Conservation (phyloP, 2,113 vertebrate genomes). For the Scartelaos histophorus region DNA sequence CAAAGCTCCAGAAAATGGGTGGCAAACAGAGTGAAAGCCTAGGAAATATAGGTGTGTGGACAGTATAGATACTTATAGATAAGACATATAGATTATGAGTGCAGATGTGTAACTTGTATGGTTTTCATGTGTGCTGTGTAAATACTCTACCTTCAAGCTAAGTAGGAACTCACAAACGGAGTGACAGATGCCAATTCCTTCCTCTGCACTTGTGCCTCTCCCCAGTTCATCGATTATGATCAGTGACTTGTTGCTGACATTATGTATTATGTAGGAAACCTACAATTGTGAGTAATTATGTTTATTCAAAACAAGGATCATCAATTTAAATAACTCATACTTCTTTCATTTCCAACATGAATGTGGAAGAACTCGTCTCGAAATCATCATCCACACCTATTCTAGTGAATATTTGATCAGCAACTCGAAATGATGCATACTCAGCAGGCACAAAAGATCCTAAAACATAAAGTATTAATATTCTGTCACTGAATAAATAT, state of each 20-base stretch:
- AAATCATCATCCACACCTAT: constrained; percentile 97
- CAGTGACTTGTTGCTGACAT: constrained; percentile 88
- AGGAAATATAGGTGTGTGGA: constrained; percentile 18
- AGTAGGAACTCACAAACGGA: constrained; percentile 92
- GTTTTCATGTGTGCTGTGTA: constrained; percentile 24
- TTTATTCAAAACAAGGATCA: neutral
- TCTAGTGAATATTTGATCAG: constrained; percentile 96
- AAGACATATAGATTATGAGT: neutral
- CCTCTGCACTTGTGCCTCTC: constrained; percentile 93
- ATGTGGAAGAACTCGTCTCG: constrained; percentile 95
- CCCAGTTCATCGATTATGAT: constrained; percentile 96
- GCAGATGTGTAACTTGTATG: constrained; percentile 20
- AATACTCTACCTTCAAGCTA: constrained; percentile 83
- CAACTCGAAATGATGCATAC: constrained; percentile 88
- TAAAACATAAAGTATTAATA: constrained; percentile 57
- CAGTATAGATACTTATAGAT: no score
- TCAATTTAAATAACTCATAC: constrained; percentile 51
- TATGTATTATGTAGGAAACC: constrained; percentile 94
- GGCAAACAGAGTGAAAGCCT: constrained; percentile 95
- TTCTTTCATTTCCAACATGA: constrained; percentile 99
- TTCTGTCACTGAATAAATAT: neutral
- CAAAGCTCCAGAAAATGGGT: constrained; percentile 95
- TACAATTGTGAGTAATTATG: constrained; percentile 46
- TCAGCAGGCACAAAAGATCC: constrained; percentile 94
- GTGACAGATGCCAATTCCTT: constrained; percentile 93